Conservation (phyloP, 2,113 vertebrate genomes). For the Cynopterus brachyotis region DNA sequence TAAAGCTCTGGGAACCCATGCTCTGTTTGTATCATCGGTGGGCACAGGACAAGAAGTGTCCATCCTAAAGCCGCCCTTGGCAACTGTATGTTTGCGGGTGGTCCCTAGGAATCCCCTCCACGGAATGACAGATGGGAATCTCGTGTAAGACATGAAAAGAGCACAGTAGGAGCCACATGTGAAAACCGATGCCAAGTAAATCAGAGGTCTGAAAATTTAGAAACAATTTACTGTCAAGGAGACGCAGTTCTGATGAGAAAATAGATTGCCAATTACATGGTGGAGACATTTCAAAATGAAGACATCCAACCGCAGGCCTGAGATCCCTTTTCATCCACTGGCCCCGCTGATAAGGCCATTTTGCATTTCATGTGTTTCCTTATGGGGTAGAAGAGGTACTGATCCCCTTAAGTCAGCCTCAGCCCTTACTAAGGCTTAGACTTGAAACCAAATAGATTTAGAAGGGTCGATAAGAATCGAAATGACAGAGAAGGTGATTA, state of each 20-base stretch:
- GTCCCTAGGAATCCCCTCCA: background rate
- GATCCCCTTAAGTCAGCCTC: background rate
- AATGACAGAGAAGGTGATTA: background rate
- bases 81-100: background rate
- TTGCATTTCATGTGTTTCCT: background rate
- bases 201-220: background rate
- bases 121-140: rapidly evolving
- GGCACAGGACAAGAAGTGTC: rapidly evolving
- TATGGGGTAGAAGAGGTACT: background rate
- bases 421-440: background rate
- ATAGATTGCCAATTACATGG: background rate
- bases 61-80: background rate
- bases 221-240: background rate
- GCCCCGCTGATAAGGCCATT: rapidly evolving
- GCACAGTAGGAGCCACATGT: background rate
- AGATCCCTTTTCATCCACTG: background rate
- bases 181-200: background rate
- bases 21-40: rapidly evolving
- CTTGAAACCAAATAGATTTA: background rate
- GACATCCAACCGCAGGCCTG: background rate
- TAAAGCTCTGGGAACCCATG: background rate
- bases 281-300: background rate
- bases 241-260: background rate
- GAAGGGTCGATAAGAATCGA: background rate
- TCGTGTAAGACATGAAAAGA: rapidly evolving